Evolutionary conservation across 92 coral and sea anemone genomes (phyloP).

Genomic region (Actinostola sp.): DNA sequence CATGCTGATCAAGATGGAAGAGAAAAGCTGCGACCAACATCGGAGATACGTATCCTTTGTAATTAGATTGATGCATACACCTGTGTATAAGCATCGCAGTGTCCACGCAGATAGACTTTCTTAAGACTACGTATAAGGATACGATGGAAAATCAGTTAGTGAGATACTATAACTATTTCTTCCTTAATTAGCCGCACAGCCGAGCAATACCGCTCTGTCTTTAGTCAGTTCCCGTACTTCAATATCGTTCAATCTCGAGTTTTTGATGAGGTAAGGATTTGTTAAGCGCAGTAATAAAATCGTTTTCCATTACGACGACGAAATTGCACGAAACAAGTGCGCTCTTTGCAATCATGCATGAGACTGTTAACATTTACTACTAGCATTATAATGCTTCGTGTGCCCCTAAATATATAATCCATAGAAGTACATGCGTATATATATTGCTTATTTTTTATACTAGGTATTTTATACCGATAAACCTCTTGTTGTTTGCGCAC

Average conservation of each 20-base stretch:
- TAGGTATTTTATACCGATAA: slow-evolving; percentile 95
- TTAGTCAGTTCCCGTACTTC: slow-evolving; percentile 87
- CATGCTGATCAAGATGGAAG: slow-evolving; percentile 36
- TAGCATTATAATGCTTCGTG: background rate
- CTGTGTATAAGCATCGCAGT: background rate
- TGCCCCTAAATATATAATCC: background rate
- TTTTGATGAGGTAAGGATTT: slow-evolving; percentile 78
- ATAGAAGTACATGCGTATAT: background rate
- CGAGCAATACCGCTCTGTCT: slow-evolving; percentile 77
- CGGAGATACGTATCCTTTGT: slow-evolving; percentile 94
- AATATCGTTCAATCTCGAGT: slow-evolving; percentile 97
- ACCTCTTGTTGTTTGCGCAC: slow-evolving; percentile 96
- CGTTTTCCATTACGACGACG: too few relatives aligned
- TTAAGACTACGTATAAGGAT: too few relatives aligned
- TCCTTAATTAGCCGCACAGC: slow-evolving; percentile 64
- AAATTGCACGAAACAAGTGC: too few relatives aligned
- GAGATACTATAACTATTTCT: too few relatives aligned
- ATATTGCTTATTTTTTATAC: background rate
- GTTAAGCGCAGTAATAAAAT: background rate
- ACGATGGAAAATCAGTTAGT: too few relatives aligned
- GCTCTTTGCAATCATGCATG: too few relatives aligned
- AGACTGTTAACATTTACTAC: too few relatives aligned
- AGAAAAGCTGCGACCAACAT: slow-evolving; percentile 76
- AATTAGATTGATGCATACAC: background rate
- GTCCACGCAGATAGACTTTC: too few relatives aligned